These are phyloP conservation scores for Upupa epops DNA, from an alignment of 2,113 vertebrate genomes.

Conservation along the genomic window DNA sequence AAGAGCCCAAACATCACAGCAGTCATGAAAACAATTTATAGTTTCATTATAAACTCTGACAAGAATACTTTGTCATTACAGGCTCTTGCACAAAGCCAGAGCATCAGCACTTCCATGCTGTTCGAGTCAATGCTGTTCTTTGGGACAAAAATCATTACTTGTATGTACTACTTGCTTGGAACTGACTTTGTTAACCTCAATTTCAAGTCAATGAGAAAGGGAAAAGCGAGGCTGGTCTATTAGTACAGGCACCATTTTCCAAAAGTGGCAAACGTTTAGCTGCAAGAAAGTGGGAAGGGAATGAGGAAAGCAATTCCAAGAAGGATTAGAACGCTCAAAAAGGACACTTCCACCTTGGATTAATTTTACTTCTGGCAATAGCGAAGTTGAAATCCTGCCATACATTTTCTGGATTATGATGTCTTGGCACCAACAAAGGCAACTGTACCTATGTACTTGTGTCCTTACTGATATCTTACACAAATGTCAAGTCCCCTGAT, in stretches of 20 bases:
- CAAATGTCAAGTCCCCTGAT: conserved; percentile 54
- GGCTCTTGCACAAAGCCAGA: conserved; percentile 67
- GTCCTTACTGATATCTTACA: conserved; percentile 62
- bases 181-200: conserved; percentile 73
- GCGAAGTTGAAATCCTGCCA: conserved; percentile 73
- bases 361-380: conserved; percentile 72
- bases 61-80: conserved; percentile 72
- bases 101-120: conserved; percentile 55
- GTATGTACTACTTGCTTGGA: conserved; percentile 48
- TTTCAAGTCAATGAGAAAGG: conserved; percentile 69
- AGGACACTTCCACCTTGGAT: conserved; percentile 73
- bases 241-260: conserved; percentile 19
- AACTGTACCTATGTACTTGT: conserved; percentile 46
- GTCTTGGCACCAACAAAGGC: conserved; percentile 62
- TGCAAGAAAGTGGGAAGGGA: conserved; percentile 61
- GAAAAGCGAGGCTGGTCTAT: conserved; percentile 34
- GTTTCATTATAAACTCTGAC: conserved; percentile 76
- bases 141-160: conserved; percentile 69
- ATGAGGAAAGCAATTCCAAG: conserved; percentile 62
- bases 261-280: conserved; percentile 65
- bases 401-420: conserved; percentile 69
- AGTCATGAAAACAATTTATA: conserved; percentile 80
- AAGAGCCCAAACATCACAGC: conserved; percentile 69
- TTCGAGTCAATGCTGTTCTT: conserved; percentile 53
- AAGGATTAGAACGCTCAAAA: conserved; percentile 62